Evolutionary conservation across 2,888 invertebrate species (phyloP), one percentile per base, ranked within the genome.

Genomic region (Pseudococcus viburni): DNA sequence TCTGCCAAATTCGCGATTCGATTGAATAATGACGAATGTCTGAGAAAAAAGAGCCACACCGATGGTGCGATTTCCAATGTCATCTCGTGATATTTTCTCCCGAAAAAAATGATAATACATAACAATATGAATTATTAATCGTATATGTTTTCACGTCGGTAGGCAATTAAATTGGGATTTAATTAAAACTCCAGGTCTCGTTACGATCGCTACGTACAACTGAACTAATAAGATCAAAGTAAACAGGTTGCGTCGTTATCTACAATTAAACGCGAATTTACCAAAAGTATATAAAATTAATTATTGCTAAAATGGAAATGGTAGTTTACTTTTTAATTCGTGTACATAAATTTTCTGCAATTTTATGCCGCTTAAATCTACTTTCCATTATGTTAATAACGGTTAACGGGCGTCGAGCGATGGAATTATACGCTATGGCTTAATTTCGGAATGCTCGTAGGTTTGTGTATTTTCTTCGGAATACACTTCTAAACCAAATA

Each of bases 321-420:
- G 42, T 73, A 33, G 68, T 73, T 73, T 33, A 22, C 68, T 73
- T 73, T 22, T 80, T 80, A 42, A 19, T 80, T 42, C 42, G 42
- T 80, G 26, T 33, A 80, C 80, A 80, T 26, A 42, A 80, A 73
- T 73, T 80, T 80, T 80, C 80, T 80, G 26, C 42, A 80, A 80
- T 42, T 42, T 80, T 42, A 42, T 80, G 80, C 80, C 15, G 39
- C n/a, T 80, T 80, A 80, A 80, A 80, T 80, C 39, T 80, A 80
- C 80, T 80, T 80, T 80, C 80, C 26, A 42, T 80, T 80, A 42
- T 80, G 80, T 80, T 80, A 46, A 80, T 80, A 80, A 80, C 80
- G 80, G 80, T 80, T 42, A 7, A 42, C 42, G 42, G 42, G 42
- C 42, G 22, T 42, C 42, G 42, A 42, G 42, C 42, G 15, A 17